Evolutionary conservation across 92 coral and sea anemone genomes (phyloP).

Genomic region (Actinostola sp.): DNA sequence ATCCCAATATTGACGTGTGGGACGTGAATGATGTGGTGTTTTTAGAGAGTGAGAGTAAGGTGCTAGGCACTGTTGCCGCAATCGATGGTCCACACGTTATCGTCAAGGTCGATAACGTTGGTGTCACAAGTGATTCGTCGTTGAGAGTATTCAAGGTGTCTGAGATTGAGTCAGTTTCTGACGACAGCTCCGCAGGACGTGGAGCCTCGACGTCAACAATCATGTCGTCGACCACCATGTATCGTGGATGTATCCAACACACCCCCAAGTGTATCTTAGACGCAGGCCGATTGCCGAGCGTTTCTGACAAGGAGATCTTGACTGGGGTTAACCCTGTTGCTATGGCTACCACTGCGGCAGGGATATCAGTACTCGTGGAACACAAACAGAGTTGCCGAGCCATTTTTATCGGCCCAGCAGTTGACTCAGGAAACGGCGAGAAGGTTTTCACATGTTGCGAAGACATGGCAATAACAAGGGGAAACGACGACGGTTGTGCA

Average conservation of each 20-base stretch:
- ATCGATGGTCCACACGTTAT: slow-evolving; percentile 94
- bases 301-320: slow-evolving; percentile 50
- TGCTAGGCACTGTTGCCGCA: slow-evolving; percentile 81
- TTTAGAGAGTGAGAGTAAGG: slow-evolving; percentile 85
- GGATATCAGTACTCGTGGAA: slow-evolving; percentile 72
- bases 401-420: slow-evolving; percentile 76
- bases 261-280: slow-evolving; percentile 72
- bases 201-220: slow-evolving; percentile 54
- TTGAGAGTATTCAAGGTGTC: slow-evolving; percentile 83
- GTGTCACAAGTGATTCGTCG: slow-evolving; percentile 56
- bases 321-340: slow-evolving; percentile 77
- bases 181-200: slow-evolving; percentile 24
- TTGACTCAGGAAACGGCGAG: slow-evolving; percentile 68
- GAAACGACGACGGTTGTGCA: slow-evolving; percentile 61
- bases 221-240: slow-evolving; percentile 60
- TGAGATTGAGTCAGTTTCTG: slow-evolving; percentile 77
- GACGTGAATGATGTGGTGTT: slow-evolving; percentile 82
- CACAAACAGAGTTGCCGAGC: slow-evolving; percentile 55
- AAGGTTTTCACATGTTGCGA: slow-evolving; percentile 73
- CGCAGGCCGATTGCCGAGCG: slow-evolving; percentile 16
- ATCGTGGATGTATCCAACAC: slow-evolving; percentile 81
- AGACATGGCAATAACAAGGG: slow-evolving; percentile 43
- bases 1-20: slow-evolving; percentile 69
- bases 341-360: slow-evolving; percentile 75
- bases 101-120: slow-evolving; percentile 60